Evolutionary conservation across 2,888 invertebrate species (phyloP), one percentile per base, ranked within the genome.

Genomic region (Drosophila melanocephala): DNA sequence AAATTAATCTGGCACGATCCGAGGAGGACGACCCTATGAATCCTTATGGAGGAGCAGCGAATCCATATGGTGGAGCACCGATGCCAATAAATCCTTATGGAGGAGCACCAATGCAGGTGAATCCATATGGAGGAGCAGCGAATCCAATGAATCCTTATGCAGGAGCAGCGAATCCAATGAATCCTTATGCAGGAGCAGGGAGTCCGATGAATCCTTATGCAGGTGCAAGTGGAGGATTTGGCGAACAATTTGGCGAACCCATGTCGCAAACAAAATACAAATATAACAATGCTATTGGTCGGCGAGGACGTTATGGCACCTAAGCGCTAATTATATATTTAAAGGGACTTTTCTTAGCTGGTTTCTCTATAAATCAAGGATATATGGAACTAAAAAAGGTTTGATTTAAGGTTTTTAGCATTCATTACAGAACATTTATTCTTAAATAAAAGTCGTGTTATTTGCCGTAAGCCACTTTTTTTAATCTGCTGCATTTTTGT

Each of bases 231-330:
- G 69, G 60, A 1, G 77, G 44, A 10, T 52, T 57, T 28, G 39
- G 72, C 1, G 72, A 87, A 3, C 67, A 44, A 10, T 52, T 56
- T 28, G 39, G 72, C 1, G 72, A 87, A 3, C 67, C 88, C 12
- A 74, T 84, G 85, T 67, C 88, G 0, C 85, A 84, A 42, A 75
- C 71, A 4, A 72, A 37, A 14, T 55, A 39, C 42, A 78, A 52
- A 50, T 74, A 72, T 19, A 71, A 59, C 6, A 60, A 58, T 33
- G 42, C 28, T 10, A 64, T 55, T 33, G 35, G n/a, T 9, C 64
- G 72, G 30, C 66, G 72, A n/a, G 63, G 71, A 44, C 78, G 75
- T 37, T 84, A 73, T 55, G 73, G 76, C 26, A 61, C 53, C 9
- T 79, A 9, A 37, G 33, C 5, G n/a, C 26, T 51, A 5, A 39